Evolutionary conservation across 1,140 invertebrate genomes (phyloP).

Genomic region (Ceratina australensis): DNA sequence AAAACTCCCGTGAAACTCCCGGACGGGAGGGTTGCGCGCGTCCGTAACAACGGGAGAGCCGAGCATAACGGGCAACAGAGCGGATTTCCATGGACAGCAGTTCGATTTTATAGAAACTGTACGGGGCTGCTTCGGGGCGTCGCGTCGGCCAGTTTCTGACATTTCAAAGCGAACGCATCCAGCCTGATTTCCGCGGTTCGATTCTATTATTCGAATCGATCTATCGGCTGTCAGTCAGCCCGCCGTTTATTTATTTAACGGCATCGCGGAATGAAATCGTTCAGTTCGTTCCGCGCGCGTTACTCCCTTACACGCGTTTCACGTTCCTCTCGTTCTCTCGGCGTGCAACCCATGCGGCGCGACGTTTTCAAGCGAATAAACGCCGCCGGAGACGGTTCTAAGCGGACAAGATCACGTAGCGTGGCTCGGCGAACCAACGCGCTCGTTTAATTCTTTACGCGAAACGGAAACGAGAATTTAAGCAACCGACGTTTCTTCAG

Average conservation of each 20-base stretch:
- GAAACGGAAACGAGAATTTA: constrained; percentile 2
- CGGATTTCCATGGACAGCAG: background rate
- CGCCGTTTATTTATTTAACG: constrained; percentile 46
- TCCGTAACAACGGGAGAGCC: background rate
- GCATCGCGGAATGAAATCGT: background rate
- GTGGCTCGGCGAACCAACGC: background rate
- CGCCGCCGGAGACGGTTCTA: background rate
- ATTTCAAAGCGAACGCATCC: constrained; percentile 31
- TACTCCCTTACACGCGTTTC: background rate
- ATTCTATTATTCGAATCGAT: constrained; percentile 40
- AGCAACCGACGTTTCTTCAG: background rate
- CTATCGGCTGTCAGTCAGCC: constrained; percentile 40
- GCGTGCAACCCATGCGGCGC: background rate
- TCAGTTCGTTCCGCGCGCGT: constrained; percentile 3
- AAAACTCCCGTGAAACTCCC: background rate
- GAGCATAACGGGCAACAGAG: no score
- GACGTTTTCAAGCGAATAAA: background rate
- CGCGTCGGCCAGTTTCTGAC: constrained; percentile 34
- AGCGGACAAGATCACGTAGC: constrained; percentile 10
- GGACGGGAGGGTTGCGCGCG: background rate
- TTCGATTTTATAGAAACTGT: constrained; percentile 1
- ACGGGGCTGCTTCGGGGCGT: background rate
- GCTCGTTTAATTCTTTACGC: background rate
- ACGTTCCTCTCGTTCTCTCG: background rate
- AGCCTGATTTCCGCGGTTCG: constrained; percentile 46